Base-by-base conservation (phyloP, 1,140 invertebrate species). In the Polypedilum vanderplanki region DNA sequence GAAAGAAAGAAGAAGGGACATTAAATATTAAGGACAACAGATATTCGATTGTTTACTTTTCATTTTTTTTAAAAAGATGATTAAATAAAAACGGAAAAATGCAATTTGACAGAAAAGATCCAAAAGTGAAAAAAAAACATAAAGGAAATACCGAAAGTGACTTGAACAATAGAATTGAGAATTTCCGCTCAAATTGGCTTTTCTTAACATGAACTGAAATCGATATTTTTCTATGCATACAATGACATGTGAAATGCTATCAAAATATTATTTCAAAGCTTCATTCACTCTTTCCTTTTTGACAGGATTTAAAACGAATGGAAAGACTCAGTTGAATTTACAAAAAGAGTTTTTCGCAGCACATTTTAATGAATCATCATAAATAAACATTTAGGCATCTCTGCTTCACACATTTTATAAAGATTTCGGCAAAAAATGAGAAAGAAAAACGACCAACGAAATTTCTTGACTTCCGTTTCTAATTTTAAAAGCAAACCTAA, bases 381-480 rank as follows among this genome's bases (percentile, higher is more conserved):
- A 33, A 33, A 33, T 33, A 57, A 57, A 57, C 12, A 46, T 57
- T 57, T 15, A 12, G n/a, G 46, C n/a, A n/a, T 57, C 12, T n/a
- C 46, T 57, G 46, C 3, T 57, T n/a, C 12, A 57, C 46, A 57
- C 46, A 57, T 57, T 57, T 57, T 15, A n/a, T 57, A n/a, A 12
- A 33, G 24, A n/a, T 57, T 57, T 57, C 46, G 46, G 46, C 46
- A 57, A 57, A 57, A 57, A 57, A 46, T 46, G n/a, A 33, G 24
- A 33, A 5, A 33, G 24, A 33, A 33, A 33, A 33, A 33, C 24
- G 24, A 33, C 24, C 24, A 33, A 33, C 24, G 12, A 57, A 57
- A 57, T 70, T 70, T 70, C 20, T 22, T 70, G 65, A 70, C 65
- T 70, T 70, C 65, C 65, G 65, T 70, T 70, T 70, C 65, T 70